Base-by-base conservation (phyloP, 2,888 invertebrate species). In the Syrista parreyssii region DNA sequence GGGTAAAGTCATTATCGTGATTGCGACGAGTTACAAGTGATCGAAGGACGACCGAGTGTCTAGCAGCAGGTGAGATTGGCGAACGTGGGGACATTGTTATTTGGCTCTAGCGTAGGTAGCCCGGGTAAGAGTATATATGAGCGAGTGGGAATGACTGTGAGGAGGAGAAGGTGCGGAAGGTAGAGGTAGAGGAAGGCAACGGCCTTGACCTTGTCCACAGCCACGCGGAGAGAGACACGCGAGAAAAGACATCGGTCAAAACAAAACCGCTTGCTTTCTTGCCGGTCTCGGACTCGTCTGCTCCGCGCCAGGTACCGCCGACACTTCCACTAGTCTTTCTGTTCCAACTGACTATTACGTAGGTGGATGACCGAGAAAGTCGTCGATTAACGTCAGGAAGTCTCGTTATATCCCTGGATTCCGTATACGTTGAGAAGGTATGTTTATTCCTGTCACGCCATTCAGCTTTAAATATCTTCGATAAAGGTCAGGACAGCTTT, bases 161-260 rank as follows among this genome's bases (percentile, higher is more conserved):
- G 78, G 73, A 78, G 78, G 80, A 78, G 79, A 40, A 74, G 68
- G 33, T 79, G 85, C 82, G 85, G 82, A 86, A 88, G 86, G 86
- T 86, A 87, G 86, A 87, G 89, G 87, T 40, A 40, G 40, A 82
- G 86, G 82, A 86, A 88, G 86, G 86, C 86, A 87, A 86, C 88
- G 89, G 87, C 89, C 90, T 90, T 90, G 89, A 90, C 90, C 90
- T 87, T 87, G 87, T 89, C 87, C 85, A 84, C 86, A 84, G 83
- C 84, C 84, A 83, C 83, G 82, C 82, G 74, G 73, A 76, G 73
- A 76, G 77, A 80, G 81, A 82, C 78, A 79, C 82, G 82, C 81
- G 79, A 82, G 84, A 83, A 81, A 81, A 82, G 82, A 84, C 84
- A 84, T 81, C 81, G 83, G 83, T 85, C 83, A 82, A 84, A 86